These are phyloP conservation scores for Harpagus bidentatus DNA, from an alignment of 2,113 vertebrate genomes.

Conservation along the genomic window DNA sequence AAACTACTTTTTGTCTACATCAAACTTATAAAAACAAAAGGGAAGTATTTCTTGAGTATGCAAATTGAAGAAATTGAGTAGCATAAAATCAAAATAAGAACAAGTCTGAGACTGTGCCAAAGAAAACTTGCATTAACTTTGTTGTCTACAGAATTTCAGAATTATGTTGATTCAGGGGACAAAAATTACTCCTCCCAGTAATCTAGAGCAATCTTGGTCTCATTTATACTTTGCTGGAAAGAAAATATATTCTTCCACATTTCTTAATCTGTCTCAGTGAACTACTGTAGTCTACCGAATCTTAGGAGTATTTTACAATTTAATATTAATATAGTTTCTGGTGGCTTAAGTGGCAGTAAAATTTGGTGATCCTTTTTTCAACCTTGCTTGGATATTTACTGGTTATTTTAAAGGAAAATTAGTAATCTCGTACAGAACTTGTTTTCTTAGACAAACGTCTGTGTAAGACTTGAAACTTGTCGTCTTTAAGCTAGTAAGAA, in stretches of 20 bases:
- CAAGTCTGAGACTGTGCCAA: conserved; percentile 7
- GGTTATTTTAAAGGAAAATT: background rate
- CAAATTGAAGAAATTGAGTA: conserved; percentile 33
- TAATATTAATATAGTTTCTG: background rate
- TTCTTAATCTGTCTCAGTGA: conserved; percentile 9
- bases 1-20: background rate
- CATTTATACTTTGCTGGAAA: conserved; percentile 10
- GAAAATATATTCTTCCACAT: conserved; percentile 22
- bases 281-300: background rate
- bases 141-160: conserved; percentile 26
- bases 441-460: background rate
- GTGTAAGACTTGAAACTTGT: background rate
- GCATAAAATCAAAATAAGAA: conserved; percentile 14
- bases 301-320: background rate
- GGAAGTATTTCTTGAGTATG: conserved; percentile 30
- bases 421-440: background rate
- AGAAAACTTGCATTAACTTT: conserved; percentile 9
- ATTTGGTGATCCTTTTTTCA: background rate
- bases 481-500: background rate
- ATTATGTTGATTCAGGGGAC: conserved; percentile 29
- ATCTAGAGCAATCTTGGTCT: background rate
- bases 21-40: background rate
- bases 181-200: conserved; percentile 40
- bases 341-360: background rate
- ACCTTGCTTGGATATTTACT: background rate